phyloP scores from a whole-genome alignment of 2,888 invertebrate species.

The Lepidochrysops patricia region DNA sequence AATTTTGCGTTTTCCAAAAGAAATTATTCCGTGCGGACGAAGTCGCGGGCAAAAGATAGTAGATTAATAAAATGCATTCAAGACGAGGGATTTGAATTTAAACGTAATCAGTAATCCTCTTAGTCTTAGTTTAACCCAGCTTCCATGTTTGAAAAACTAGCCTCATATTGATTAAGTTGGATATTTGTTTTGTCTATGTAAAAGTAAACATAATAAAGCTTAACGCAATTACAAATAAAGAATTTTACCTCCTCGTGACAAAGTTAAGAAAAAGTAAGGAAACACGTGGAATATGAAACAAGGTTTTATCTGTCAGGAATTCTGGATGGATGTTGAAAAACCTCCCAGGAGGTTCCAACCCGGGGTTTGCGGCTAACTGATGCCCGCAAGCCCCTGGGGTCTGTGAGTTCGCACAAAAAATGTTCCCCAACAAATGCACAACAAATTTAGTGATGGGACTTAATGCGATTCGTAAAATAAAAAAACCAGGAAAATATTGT shows the following conservation, averaged over 20 bases:
- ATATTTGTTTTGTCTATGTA: too few species aligned
- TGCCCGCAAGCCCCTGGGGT: conserved; percentile 6
- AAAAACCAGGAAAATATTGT: too few species aligned
- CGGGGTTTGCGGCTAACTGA: conserved; percentile 14
- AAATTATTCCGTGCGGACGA: too few species aligned
- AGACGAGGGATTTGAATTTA: too few species aligned
- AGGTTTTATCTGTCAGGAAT: conserved; percentile 12
- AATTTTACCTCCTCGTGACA: too few species aligned
- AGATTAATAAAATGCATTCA: too few species aligned
- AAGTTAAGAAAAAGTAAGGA: not conserved
- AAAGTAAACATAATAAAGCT: not conserved
- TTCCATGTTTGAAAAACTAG: too few species aligned
- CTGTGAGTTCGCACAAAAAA: conserved; percentile 15
- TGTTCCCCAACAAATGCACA: conserved; percentile 3
- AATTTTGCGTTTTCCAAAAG: too few species aligned
- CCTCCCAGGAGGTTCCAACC: conserved; percentile 17
- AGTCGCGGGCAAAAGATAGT: too few species aligned
- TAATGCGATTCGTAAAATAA: not conserved
- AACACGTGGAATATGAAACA: conserved; percentile 12
- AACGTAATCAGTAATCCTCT: too few species aligned
- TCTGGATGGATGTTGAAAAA: conserved; percentile 23
- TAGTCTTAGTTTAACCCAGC: too few species aligned
- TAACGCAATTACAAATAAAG: not conserved
- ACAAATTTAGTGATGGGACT: not conserved
- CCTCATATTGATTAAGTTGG: too few species aligned